Evolutionary conservation across 2,113 vertebrate genomes (phyloP).

Genomic region (Ophiodon elongatus): DNA sequence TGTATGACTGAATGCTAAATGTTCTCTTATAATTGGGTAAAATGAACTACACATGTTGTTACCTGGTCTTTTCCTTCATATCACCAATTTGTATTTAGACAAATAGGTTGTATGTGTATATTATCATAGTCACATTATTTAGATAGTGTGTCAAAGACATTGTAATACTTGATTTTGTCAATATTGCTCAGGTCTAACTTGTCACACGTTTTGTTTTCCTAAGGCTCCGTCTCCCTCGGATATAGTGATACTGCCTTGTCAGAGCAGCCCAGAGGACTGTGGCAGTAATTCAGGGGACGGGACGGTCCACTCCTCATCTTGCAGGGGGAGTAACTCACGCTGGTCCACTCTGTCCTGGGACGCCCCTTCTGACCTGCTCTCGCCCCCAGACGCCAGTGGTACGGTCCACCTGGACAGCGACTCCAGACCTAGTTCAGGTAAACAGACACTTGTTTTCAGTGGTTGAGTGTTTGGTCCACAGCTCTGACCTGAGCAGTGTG

Average conservation of each 20-base stretch:
- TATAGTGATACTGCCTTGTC: slow-evolving; percentile 50
- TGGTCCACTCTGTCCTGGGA: slow-evolving; percentile 86
- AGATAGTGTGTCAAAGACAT: neutral
- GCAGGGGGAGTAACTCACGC: slow-evolving; percentile 69
- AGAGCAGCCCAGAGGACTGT: slow-evolving; percentile 64
- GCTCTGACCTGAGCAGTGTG: slow-evolving; percentile 26
- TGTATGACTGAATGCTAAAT: no score
- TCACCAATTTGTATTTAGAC: neutral
- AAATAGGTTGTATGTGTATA: neutral
- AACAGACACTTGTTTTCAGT: neutral
- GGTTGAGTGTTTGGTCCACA: slow-evolving; percentile 10
- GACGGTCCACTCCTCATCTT: slow-evolving; percentile 41
- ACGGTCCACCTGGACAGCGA: slow-evolving; percentile 78
- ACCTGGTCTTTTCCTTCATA: neutral
- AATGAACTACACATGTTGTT: neutral
- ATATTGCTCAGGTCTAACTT: neutral
- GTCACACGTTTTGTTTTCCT: slow-evolving; percentile 25
- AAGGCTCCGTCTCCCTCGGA: slow-evolving; percentile 77
- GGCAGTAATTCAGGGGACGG: slow-evolving; percentile 50
- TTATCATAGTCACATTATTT: neutral
- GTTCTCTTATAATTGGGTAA: neutral
- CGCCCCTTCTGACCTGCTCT: slow-evolving; percentile 81
- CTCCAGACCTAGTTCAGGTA: slow-evolving; percentile 87
- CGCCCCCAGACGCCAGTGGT: slow-evolving; percentile 75
- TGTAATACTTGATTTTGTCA: neutral